Percentiles rank a stretch among this genome's conserved stretches.
Evolutionary conservation across 1,140 invertebrate genomes (phyloP).

Genomic region (Drosophila virilis): DNA sequence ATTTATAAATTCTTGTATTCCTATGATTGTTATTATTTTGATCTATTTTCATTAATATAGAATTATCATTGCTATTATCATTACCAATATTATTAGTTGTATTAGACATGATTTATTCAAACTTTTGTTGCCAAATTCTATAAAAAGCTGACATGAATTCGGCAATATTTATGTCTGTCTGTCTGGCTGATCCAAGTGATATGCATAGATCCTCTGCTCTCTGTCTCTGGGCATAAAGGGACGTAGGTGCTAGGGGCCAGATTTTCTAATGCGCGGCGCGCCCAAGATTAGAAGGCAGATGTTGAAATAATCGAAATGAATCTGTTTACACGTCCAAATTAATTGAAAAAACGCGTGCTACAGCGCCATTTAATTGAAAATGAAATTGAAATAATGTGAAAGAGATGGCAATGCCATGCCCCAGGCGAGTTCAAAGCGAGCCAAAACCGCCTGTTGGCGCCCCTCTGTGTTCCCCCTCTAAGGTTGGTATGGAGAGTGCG

Average conservation of each 20-base stretch:
- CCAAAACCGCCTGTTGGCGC: conserved; percentile 11
- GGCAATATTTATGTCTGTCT: conserved; percentile 45
- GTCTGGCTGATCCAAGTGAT: conserved; percentile 11
- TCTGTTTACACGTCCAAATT: conserved; percentile 83
- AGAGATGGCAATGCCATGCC: background rate
- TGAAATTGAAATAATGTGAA: conserved; percentile 20
- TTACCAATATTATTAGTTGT: too few species aligned
- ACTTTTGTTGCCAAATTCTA: conserved; percentile 50
- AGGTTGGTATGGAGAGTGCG: conserved; percentile 1
- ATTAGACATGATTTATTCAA: too few species aligned
- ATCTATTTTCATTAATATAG: too few species aligned
- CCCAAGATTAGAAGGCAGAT: conserved; percentile 70
- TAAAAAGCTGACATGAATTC: conserved; percentile 47
- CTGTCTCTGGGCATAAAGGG: too few species aligned
- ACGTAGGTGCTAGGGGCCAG: conserved; percentile 4
- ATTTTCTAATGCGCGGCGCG: conserved; percentile 50
- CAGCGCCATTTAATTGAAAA: conserved; percentile 78
- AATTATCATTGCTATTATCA: too few species aligned
- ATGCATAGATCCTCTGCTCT: background rate
- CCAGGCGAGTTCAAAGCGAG: conserved; percentile 46
- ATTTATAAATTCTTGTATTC: too few species aligned
- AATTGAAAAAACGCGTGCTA: conserved; percentile 78
- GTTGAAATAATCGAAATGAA: conserved; percentile 84
- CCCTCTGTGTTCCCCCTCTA: background rate
- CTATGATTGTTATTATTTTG: too few species aligned